Percentiles rank a stretch among this genome's conserved stretches.
Evolutionary conservation across 2,113 vertebrate species (phyloP).

Genomic region (Heterocephalus glaber): DNA sequence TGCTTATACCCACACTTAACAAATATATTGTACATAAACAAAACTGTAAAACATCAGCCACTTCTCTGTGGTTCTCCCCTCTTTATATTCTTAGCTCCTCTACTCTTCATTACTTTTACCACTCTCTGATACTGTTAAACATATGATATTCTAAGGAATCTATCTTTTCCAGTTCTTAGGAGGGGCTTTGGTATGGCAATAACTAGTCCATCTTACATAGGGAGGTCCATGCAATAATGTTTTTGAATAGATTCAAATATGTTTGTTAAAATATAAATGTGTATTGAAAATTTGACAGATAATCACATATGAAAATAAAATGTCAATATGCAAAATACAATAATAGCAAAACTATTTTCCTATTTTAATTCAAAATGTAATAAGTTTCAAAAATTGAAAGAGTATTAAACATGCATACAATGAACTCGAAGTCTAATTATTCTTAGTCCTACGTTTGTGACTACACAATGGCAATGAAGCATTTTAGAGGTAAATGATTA

Average conservation of each 20-base stretch:
- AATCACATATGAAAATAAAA: background rate
- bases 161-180: background rate
- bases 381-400: background rate
- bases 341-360: background rate
- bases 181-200: background rate
- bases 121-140: background rate
- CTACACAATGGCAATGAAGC: background rate
- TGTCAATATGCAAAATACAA: background rate
- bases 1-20: background rate
- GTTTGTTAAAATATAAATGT: background rate
- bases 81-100: background rate
- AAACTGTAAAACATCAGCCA: background rate
- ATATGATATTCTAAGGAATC: background rate
- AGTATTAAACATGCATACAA: constrained; percentile 16
- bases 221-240: background rate
- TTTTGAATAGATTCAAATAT: constrained; percentile 25
- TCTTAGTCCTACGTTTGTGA: background rate
- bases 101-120: background rate
- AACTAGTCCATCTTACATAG: background rate
- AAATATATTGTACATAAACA: background rate
- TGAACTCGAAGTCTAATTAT: background rate
- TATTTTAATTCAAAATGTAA: constrained; percentile 24
- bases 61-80: background rate
- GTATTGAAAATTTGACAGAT: constrained; percentile 3
- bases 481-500: background rate